Base-by-base conservation (phyloP, 1,140 invertebrate species). In the Heliothis subflexa region DNA sequence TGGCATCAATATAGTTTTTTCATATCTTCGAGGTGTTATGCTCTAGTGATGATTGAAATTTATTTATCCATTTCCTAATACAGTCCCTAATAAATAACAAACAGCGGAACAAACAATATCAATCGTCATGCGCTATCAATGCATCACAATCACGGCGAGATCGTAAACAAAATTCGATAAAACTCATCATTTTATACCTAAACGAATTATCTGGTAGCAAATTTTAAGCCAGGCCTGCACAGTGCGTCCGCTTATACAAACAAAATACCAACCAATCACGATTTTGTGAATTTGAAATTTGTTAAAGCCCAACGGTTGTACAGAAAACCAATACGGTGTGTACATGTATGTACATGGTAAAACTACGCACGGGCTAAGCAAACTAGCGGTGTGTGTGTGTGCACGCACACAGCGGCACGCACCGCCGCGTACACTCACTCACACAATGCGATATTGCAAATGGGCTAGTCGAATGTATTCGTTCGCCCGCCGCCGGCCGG, bases 261-360 rank as follows among this genome's bases (percentile, higher is more conserved):
- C 92, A 93, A 92, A 94, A 94, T 91, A 89, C 90, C 86, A 85
- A 91, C 92, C 93, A 94, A 94, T 94, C 91, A 93, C 90, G 90
- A 94, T 93, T 94, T 94, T 93, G 91, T 94, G 93, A 94, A 93
- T 93, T 93, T 93, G 89, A 93, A 94, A 93, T 94, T 94, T 92
- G 92, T 93, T 94, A 90, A 94, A 94, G 88, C 90, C 87, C 88
- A 89, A 75, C 73, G 73, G 73, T 75, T 75, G 86, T 94, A 93
- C 91, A 93, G 91, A 93, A 94, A 94, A 93, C 91, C 91, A 92
- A 92, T 93, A 93, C 89, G 83, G 87, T 86, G 84, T 89, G 85
- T 89, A 89, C 86, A 88, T 84, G 86, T 90, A 91, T 83, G 76
- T 89, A 91, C 85, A 85, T 80, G 86, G 87, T 88, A 87, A 91